Evolutionary conservation across 2,113 vertebrate species (phyloP).

Genomic region (Hippocampus barbouri): DNA sequence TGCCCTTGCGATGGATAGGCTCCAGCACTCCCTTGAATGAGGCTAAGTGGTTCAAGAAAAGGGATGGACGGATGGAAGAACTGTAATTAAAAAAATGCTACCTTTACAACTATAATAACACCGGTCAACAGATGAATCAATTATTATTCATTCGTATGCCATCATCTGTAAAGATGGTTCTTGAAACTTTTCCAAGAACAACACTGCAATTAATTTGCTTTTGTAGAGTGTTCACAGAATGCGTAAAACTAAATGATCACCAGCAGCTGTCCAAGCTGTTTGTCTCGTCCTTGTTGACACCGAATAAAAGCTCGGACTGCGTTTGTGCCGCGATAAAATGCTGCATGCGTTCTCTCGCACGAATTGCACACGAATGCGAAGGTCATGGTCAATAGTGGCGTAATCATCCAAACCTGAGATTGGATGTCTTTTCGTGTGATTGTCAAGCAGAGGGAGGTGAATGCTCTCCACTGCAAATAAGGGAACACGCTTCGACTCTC

Average conservation of each 20-base stretch:
- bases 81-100: neutral
- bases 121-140: neutral
- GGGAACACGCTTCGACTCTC: constrained; percentile 55
- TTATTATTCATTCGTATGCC: neutral
- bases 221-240: constrained; percentile 10
- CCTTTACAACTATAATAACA: neutral
- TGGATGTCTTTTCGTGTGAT: constrained; percentile 58
- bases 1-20: no score
- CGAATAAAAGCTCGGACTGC: constrained; percentile 6
- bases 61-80: no score
- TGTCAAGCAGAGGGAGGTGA: constrained; percentile 47
- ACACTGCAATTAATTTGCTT: neutral
- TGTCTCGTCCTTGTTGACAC: constrained; percentile 15
- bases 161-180: constrained; percentile 9
- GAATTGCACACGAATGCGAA: constrained; percentile 51
- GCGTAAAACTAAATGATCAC: constrained; percentile 24
- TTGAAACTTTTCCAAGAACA: neutral
- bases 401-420: constrained; percentile 62
- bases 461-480: constrained; percentile 46
- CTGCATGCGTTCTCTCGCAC: constrained; percentile 28
- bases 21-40: no score
- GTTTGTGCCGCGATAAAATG: constrained; percentile 14
- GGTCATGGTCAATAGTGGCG: constrained; percentile 53
- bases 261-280: constrained; percentile 1
- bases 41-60: no score